Evolutionary conservation across 30 jellyfish, hydroid and myxozoan species (phyloP).

Genomic region (Hydra vulgaris): DNA sequence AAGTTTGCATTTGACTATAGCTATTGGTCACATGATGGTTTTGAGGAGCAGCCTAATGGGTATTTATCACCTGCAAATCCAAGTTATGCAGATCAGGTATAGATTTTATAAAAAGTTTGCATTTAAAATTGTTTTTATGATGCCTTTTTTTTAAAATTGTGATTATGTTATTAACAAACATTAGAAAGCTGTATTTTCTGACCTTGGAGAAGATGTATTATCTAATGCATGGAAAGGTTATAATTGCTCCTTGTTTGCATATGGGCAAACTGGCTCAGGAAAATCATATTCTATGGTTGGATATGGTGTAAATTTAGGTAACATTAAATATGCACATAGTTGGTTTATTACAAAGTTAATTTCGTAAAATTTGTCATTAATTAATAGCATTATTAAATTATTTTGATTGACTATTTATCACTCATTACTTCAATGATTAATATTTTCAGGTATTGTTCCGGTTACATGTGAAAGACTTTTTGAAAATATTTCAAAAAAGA

Average conservation of each 20-base stretch:
- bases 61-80: constrained; percentile 60
- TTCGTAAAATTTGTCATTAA: no score
- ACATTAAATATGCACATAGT: no score
- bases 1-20: constrained; percentile 83
- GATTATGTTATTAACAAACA: no score
- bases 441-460: constrained; percentile 82
- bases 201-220: constrained; percentile 85
- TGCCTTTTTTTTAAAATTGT: no score
- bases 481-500: constrained; percentile 56
- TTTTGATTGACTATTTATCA: no score
- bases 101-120: not conserved
- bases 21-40: constrained; percentile 96
- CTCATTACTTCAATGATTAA: no score
- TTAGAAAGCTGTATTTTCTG: constrained; percentile 71
- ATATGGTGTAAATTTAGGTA: constrained; percentile 89
- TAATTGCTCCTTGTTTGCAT: constrained; percentile 90
- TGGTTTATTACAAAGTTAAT: no score
- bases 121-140: no score
- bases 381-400: no score
- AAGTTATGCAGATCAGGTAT: constrained; percentile 78
- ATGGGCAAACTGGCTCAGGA: constrained; percentile 98
- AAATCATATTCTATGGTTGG: constrained; percentile 98
- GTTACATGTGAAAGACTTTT: constrained; percentile 68
- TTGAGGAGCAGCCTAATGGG: constrained; percentile 63
- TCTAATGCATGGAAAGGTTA: constrained; percentile 93